A percentile compares a stretch with the other conserved stretches of the same genome.
phyloP scores from a whole-genome alignment of 53 echinoderm and acorn worm species.

The Echinometra lucunter region DNA sequence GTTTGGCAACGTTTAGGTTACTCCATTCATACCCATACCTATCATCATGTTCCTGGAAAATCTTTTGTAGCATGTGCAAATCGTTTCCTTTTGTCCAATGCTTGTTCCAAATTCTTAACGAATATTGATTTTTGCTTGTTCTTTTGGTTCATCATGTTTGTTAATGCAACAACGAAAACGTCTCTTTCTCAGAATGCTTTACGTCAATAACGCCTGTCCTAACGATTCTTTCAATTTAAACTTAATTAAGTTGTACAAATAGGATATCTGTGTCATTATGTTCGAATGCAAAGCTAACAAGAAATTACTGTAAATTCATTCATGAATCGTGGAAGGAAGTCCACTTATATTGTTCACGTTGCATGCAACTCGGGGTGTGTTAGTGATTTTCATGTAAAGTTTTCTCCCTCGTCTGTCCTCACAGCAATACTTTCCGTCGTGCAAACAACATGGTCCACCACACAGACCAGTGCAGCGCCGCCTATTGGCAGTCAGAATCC shows the following conservation, averaged over 20 bases:
- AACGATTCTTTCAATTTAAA: too few species aligned
- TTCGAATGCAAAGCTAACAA: not conserved
- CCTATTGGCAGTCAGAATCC: slow-evolving; percentile 13
- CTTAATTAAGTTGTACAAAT: too few species aligned
- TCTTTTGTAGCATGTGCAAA: too few species aligned
- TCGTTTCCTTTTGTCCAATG: not conserved
- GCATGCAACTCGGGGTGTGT: not conserved
- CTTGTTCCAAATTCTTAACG: not conserved
- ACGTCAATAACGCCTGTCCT: too few species aligned
- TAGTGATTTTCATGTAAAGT: not conserved
- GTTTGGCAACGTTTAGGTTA: too few species aligned
- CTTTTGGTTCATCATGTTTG: too few species aligned
- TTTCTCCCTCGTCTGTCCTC: not conserved
- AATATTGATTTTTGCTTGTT: too few species aligned
- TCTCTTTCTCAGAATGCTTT: too few species aligned
- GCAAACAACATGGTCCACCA: slow-evolving; percentile 43
- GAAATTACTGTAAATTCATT: not conserved
- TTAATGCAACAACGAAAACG: too few species aligned
- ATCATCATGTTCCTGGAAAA: not conserved
- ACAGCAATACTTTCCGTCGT: slow-evolving; percentile 56
- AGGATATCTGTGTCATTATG: not conserved
- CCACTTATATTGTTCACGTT: not conserved
- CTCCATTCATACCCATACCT: too few species aligned
- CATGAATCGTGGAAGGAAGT: not conserved
- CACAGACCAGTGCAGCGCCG: slow-evolving; percentile 38